Base-by-base conservation (phyloP, 2,113 vertebrate species). In the Xiphophorus couchianus region DNA sequence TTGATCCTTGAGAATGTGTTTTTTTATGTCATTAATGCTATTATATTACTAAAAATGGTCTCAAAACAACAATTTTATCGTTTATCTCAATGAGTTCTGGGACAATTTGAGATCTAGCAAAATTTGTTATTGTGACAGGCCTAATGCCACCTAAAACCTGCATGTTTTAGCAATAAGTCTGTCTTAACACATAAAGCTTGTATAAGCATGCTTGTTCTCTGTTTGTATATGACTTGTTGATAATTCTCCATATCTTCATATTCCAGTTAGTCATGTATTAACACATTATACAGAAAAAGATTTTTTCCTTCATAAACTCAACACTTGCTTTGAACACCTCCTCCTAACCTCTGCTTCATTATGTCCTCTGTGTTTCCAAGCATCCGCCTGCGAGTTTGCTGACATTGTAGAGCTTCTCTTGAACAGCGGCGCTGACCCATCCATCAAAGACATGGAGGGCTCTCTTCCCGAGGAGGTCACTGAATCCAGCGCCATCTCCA, bases 391-490 rank as follows among this genome's bases (percentile, higher is more conserved):
- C 0, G 97, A 98, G 93, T 99, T 99, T 86, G 71, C 93, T n/a
- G 97, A 98, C 73, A 96, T 98, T 0, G 98, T 99, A 85, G 96
- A 98, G 89, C 93, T 99, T 60, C 93, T 99, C 76, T 95, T 99
- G 83, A 92, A 94, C 48, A 89, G 93, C 0, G 97, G 97, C 25
- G 98, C 97, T 0, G 94, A 99, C 93, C 95, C 97, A 0, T 89
- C 86, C 1, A 95, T 98, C 74, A 96, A 95, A 84, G 97, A 99
- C 91, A 93, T 95, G 74, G 98, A 99, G 58, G 98, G 97, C 78
- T 97, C 95, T 74, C 93, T 98, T 66, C 97, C 98, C 0, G 95
- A 97, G 72, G 97, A 98, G 91, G 98, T 96, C 84, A 98, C 98
- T 0, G 96, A 96, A 62, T 98, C 96, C 89, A 95, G 90, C 62